Base-by-base conservation (phyloP, 2,113 vertebrate species). In the Cariama cristata region DNA sequence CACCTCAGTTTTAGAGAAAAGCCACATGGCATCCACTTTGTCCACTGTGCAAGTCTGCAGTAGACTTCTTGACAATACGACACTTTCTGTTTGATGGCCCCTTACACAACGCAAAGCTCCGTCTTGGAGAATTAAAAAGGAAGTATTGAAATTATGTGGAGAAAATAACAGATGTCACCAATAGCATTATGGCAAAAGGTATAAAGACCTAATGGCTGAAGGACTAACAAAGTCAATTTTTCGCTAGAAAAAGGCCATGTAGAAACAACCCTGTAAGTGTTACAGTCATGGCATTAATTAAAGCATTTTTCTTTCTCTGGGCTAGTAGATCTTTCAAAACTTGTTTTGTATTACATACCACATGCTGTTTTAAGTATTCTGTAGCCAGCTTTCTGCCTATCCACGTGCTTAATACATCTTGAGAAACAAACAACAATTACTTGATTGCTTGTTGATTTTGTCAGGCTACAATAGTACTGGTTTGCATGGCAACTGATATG, bases 391-490 rank as follows among this genome's bases (percentile, higher is more conserved):
- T 88, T 89, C 67, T 73, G 72, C 74, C 77, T 69, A 64, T 62
- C 26, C 50, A 79, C 0, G 0, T 79, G 77, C 42, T 83, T 88
- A 63, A 90, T 49, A 56, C 20, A 32, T 53, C 55, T 15, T 53
- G 40, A 95, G 86, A 86, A 92, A 86, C 14, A 88, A 93, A 88
- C 50, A 74, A 58, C 53, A 64, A 53, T 94, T 85, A 82, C 58
- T 72, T 85, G 88, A 92, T 79, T 72, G 44, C 62, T 75, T 88
- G 40, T 63, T 94, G 88, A 71, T 81, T 87, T 95, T 92, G 47
- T 62, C 68, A 81, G 33, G 72, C 33, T 75, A 81, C 30, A 52
- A 62, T 62, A 55, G 24, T 38, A 71, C 24, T 73, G 50, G 55
- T 81, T 85, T 85, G 32, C 55, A 50, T 93, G 53, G 74, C 74